phyloP scores from a whole-genome alignment of 2,113 vertebrate genomes.

The Rafetus swinhoei region DNA sequence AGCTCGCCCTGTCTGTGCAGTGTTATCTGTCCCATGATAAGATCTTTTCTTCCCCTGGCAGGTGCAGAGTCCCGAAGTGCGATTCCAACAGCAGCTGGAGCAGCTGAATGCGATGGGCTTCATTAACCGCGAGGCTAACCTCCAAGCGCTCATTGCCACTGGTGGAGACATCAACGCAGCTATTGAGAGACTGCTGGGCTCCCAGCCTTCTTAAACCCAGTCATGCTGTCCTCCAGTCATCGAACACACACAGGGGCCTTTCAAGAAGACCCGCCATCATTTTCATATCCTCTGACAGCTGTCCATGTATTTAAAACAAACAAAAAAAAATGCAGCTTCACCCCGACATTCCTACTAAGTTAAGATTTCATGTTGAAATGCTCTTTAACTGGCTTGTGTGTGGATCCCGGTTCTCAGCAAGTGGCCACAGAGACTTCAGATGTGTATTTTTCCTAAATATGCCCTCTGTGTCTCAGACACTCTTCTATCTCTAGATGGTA shows the following conservation, averaged over 20 bases:
- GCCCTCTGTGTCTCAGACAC: slow-evolving; percentile 56
- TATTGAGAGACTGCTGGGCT: slow-evolving; percentile 87
- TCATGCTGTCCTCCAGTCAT: slow-evolving; percentile 3
- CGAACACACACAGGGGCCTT: slow-evolving; percentile 55
- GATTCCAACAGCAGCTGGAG: slow-evolving; percentile 94
- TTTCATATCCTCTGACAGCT: slow-evolving; percentile 56
- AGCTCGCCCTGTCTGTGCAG: fast-evolving
- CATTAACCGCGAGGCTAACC: slow-evolving; percentile 85
- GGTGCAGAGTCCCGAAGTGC: slow-evolving; percentile 93
- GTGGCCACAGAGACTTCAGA: slow-evolving; percentile 71
- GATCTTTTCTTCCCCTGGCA: slow-evolving; percentile 39
- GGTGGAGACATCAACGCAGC: slow-evolving; percentile 87
- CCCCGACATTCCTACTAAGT: slow-evolving; percentile 64
- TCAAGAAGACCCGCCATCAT: slow-evolving; percentile 52
- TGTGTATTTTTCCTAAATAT: slow-evolving; percentile 67
- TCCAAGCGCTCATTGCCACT: slow-evolving; percentile 85
- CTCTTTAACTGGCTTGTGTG: slow-evolving; percentile 70
- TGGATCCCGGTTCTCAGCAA: slow-evolving; percentile 71
- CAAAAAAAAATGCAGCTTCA: slow-evolving; percentile 60
- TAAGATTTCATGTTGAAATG: slow-evolving; percentile 71
- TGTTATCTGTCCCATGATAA: neutral
- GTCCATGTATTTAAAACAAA: slow-evolving; percentile 62
- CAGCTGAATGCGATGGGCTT: slow-evolving; percentile 90
- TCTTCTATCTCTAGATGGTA: slow-evolving; percentile 69
- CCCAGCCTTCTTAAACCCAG: slow-evolving; percentile 82